Base-by-base conservation (phyloP, 2,888 invertebrate species). In the Lasioglossum leucozonium region DNA sequence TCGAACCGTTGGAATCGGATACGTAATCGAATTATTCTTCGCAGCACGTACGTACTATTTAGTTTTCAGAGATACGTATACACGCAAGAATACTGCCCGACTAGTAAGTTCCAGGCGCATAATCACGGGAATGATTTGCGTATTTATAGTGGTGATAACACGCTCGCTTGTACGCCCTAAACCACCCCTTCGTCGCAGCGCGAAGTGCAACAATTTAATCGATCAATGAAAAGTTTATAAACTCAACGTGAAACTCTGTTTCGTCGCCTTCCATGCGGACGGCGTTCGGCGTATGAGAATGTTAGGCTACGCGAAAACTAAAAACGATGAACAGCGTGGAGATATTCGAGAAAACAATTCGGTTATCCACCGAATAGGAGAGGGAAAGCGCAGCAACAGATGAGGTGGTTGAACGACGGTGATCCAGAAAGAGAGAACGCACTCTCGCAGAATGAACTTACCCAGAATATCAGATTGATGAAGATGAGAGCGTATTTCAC, bases 391-490 rank as follows among this genome's bases (percentile, higher is more conserved):
- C 65, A 76, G 65, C 40, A 79, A 79, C 40, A 65, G 65, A 67
- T 67, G 16, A 67, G 72, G 16, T 55, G 13, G 22, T 44, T 40
- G 30, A 2, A 51, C 71, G 11, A 51, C 71, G 11, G 4, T 16
- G 55, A 58, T 79, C 40, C 37, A 37, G 34, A 42, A 37, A 13
- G 30, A n/a, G 34, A 51, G 22, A 73, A 37, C 37, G 18, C 13
- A 22, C 55, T 51, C 34, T 13, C 16, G 11, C 34, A 16, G 10
- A 34, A n/a, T n/a, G 34, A 42, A 95, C 97, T 97, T 95, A 97
- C 97, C 97, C 97, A 96, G 95, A 97, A 97, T 93, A 97, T 95
- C 82, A 97, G 95, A 94, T 97, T 97, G 92, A 97, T 96, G 87
- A 97, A 95, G 88, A 97, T 96, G 92, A 97, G 96, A 91, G 97